Percentiles rank a stretch among this genome's conserved stretches.
Conservation (phyloP, 2,888 invertebrate species). For the Drosophila pegasa region DNA sequence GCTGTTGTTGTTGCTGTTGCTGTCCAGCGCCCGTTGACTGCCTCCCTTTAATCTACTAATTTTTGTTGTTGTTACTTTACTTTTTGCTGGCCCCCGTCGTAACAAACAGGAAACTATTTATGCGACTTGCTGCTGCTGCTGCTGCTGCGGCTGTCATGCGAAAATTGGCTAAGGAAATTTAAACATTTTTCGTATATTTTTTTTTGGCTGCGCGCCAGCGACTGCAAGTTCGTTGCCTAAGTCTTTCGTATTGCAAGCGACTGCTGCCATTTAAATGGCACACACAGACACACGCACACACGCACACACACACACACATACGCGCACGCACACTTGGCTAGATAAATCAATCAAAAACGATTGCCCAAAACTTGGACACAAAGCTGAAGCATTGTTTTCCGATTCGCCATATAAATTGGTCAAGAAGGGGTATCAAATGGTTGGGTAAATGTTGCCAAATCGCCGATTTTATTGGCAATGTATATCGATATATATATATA, state of each 20-base stretch:
- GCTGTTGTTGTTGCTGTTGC: constrained; percentile 27
- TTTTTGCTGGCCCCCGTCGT: constrained; percentile 54
- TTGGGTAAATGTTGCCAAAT: constrained; percentile 3
- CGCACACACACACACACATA: constrained; percentile 6
- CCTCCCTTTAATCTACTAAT: constrained; percentile 54
- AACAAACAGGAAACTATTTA: constrained; percentile 72
- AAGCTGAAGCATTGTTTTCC: constrained; percentile 32
- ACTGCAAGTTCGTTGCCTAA: constrained; percentile 65
- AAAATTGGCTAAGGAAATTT: constrained; percentile 75
- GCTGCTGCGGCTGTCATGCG: constrained; percentile 48
- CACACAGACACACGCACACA: constrained; percentile 1
- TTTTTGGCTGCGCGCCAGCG: constrained; percentile 27
- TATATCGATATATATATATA: background rate
- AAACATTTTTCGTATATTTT: constrained; percentile 39
- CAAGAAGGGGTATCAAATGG: constrained; percentile 13
- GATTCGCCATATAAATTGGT: constrained; percentile 10
- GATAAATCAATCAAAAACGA: constrained; percentile 48
- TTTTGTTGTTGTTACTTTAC: constrained; percentile 14
- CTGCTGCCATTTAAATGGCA: constrained; percentile 34
- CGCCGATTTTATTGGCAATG: background rate
- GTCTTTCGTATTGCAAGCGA: constrained; percentile 56
- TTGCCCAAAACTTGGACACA: constrained; percentile 41
- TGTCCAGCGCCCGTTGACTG: constrained; percentile 47
- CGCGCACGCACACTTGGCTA: background rate
- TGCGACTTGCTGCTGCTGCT: constrained; percentile 39